phyloP scores from a whole-genome alignment of 2,888 invertebrate genomes.

The Conistra vaccinii region DNA sequence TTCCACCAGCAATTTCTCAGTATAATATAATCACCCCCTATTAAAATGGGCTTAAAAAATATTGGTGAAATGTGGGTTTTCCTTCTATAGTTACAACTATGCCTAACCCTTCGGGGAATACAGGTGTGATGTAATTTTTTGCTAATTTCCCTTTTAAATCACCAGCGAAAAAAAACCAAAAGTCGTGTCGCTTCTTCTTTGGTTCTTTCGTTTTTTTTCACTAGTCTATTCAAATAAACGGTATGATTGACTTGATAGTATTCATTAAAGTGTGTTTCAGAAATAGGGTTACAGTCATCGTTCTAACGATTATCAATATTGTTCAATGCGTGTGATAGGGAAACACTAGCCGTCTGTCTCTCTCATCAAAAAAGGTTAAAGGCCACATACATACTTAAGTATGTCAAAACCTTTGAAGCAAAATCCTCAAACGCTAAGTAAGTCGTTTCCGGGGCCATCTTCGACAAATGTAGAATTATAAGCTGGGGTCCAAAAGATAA shows the following conservation, averaged over 20 bases:
- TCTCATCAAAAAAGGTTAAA: conserved; percentile 19
- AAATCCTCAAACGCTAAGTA: conserved; percentile 35
- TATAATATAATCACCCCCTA: no score
- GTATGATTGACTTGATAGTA: no score
- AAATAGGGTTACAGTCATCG: no score
- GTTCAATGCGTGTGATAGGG: no score
- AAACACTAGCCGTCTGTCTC: background rate
- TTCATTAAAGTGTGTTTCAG: no score
- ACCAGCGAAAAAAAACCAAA: background rate
- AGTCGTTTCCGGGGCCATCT: conserved; percentile 22
- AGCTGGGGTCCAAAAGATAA: background rate
- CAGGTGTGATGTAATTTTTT: background rate
- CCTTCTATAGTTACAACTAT: background rate
- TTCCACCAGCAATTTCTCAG: no score
- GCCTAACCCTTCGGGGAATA: background rate
- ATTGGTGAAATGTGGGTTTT: no score
- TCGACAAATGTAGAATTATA: background rate
- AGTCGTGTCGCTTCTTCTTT: background rate
- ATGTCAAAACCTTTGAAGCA: conserved; percentile 32
- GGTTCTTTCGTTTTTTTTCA: no score
- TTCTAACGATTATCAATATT: no score
- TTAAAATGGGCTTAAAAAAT: no score
- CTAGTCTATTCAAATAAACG: conserved; percentile 9
- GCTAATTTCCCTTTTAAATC: no score
- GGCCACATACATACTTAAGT: background rate